Base-by-base conservation (phyloP, 1,140 invertebrate genomes). In the Lepidostoma basale region DNA sequence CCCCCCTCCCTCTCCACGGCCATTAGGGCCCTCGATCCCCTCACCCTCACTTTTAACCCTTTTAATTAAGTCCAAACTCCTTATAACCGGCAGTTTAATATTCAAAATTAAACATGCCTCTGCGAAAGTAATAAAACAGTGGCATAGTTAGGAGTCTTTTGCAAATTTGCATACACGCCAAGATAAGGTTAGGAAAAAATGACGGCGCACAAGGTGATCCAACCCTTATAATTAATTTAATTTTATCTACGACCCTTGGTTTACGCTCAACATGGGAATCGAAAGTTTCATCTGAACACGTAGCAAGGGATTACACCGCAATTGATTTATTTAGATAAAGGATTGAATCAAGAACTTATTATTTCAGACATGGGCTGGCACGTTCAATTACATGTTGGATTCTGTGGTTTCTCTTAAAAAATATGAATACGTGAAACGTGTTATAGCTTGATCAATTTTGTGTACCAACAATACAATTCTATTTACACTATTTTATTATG, bases 21-120 rank as follows among this genome's bases (percentile, higher is more conserved):
- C 56, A 65, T 66, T 65, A 66, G 39, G 20, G 9, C n/a, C 45
- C 60, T 62, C 25, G 49, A 9, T 30, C 52, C 45, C 60, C 67
- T 36, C 60, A 9, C 44, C 52, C 60, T 30, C 36, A 40, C 30
- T 56, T 45, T 67, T 56, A 68, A 69, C 70, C 70, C 70, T 66
- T 72, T 72, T 72, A 72, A 72, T 72, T 72, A 72, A 72, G 70
- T 72, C 70, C 70, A 72, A 68, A 72, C 67, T 68, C 70, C 66
- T 72, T 68, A 72, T 72, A 67, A 72, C 58, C 58, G 28, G 44
- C 36, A 62, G 70, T 72, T 72, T 72, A 72, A 72, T 72, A 72
- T 72, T 72, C 70, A 68, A 72, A 72, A 72, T 72, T 72, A 72
- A 72, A 68, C 70, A 72, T 72, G 70, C 67, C 70, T 72, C 40